These are phyloP conservation scores for Copidosoma aretas DNA, from an alignment of 2,888 invertebrate genomes.

Conservation along the genomic window DNA sequence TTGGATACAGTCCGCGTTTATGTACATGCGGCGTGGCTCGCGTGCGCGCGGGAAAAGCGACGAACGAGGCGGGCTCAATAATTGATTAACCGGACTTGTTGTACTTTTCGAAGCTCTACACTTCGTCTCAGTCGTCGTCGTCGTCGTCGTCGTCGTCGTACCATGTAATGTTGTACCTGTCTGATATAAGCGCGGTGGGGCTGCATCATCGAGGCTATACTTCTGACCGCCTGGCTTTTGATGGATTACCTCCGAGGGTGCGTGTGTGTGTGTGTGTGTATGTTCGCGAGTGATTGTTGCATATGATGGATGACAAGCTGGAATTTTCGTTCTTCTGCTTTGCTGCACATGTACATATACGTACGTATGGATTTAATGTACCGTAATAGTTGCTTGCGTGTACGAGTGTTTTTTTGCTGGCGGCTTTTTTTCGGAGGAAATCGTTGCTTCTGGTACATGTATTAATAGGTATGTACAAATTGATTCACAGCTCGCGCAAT, in stretches of 20 bases:
- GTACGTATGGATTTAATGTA: too few species aligned
- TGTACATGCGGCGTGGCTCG: too few species aligned
- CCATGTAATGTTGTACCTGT: too few species aligned
- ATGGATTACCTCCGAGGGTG: slow-evolving; percentile 17
- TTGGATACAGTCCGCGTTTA: not conserved
- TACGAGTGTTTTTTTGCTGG: too few species aligned
- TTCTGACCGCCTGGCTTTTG: not conserved
- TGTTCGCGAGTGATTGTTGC: slow-evolving; percentile 27
- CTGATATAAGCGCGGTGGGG: not conserved
- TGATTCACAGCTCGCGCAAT: too few species aligned
- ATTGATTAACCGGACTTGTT: slow-evolving; percentile 11
- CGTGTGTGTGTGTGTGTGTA: not conserved
- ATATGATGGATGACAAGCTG: slow-evolving; percentile 26
- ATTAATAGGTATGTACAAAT: too few species aligned
- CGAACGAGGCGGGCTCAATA: not conserved
- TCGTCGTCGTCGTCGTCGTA: not conserved
- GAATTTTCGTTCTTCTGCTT: slow-evolving; percentile 14
- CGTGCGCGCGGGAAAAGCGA: not conserved
- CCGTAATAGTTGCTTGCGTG: too few species aligned
- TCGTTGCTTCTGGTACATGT: too few species aligned
- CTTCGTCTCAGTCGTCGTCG: too few species aligned
- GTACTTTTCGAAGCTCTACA: not conserved
- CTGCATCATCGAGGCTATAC: too few species aligned
- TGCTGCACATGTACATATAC: too few species aligned
- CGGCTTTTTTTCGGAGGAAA: too few species aligned